Evolutionary conservation across 1,140 invertebrate genomes (phyloP).

Genomic region (Hylaeus volcanicus): DNA sequence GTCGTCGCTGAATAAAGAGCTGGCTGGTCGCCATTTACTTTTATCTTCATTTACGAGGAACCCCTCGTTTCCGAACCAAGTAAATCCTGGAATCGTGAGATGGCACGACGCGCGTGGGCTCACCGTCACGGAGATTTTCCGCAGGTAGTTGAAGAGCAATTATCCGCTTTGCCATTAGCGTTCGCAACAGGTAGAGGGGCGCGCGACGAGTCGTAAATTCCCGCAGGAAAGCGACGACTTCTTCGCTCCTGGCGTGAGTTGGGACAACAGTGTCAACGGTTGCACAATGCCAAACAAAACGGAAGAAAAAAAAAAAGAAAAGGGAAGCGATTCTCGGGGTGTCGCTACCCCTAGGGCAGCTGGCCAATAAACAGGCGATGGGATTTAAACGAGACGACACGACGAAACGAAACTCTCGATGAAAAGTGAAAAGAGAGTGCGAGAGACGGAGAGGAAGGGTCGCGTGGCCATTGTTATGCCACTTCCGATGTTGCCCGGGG

Average conservation of each 20-base stretch:
- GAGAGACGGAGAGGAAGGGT: not conserved
- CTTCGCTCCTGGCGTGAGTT: constrained; percentile 59
- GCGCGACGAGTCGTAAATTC: constrained; percentile 39
- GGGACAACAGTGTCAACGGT: constrained; percentile 63
- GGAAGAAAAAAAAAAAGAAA: not conserved
- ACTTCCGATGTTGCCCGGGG: constrained; percentile 4
- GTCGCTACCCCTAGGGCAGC: not conserved
- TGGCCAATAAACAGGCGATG: constrained; percentile 30
- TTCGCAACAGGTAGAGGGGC: constrained; percentile 21
- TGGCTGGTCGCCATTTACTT: no score
- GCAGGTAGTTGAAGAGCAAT: constrained; percentile 24
- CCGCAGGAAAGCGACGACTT: constrained; percentile 8
- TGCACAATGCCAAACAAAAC: constrained; percentile 43
- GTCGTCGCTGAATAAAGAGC: no score
- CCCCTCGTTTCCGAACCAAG: no score
- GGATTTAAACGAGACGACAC: constrained; percentile 5
- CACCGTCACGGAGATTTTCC: not conserved
- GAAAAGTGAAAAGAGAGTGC: not conserved
- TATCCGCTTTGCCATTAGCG: constrained; percentile 29
- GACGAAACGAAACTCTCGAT: not conserved
- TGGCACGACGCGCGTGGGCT: not conserved
- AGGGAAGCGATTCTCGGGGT: constrained; percentile 10
- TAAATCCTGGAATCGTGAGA: no score
- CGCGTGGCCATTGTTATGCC: constrained; percentile 24
- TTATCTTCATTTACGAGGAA: no score